phyloP scores from a whole-genome alignment of 1,140 invertebrate genomes.

The Drosophila kohkoa region DNA sequence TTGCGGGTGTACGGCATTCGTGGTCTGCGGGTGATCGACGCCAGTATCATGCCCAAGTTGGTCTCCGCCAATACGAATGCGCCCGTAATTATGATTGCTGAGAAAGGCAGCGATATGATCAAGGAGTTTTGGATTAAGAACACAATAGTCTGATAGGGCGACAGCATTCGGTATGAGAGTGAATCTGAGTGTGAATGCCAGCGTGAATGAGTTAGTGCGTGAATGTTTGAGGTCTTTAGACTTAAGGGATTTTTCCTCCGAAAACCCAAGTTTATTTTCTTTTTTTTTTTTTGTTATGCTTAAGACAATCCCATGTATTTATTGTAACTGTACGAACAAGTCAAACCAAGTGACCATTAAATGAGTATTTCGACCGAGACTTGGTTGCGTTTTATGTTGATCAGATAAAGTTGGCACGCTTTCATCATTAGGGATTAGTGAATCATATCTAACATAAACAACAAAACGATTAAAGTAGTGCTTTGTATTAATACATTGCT shows the following conservation, averaged over 20 bases:
- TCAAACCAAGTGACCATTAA: slow-evolving; percentile 36
- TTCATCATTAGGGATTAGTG: too few relatives aligned
- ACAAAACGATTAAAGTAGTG: too few relatives aligned
- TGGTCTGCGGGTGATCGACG: slow-evolving; percentile 93
- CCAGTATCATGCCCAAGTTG: slow-evolving; percentile 92
- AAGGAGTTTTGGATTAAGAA: slow-evolving; percentile 91
- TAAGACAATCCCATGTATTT: slow-evolving; percentile 59
- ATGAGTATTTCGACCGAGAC: slow-evolving; percentile 21
- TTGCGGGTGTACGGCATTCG: slow-evolving; percentile 92
- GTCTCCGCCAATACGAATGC: slow-evolving; percentile 94
- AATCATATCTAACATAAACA: too few relatives aligned
- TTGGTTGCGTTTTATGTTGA: too few relatives aligned
- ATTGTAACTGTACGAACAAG: slow-evolving; percentile 49
- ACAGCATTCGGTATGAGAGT: neutral
- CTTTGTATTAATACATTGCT: too few relatives aligned
- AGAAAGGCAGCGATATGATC: slow-evolving; percentile 93
- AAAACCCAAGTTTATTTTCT: slow-evolving; percentile 2
- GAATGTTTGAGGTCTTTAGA: neutral
- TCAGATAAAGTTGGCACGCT: too few relatives aligned
- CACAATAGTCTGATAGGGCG: slow-evolving; percentile 66
- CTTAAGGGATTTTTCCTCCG: slow-evolving; percentile 11
- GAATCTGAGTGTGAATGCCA: slow-evolving; percentile 9
- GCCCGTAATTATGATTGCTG: slow-evolving; percentile 93
- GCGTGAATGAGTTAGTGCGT: slow-evolving; percentile 13
- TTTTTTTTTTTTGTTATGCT: slow-evolving; percentile 43